These are phyloP conservation scores for Lasioglossum vierecki DNA, from an alignment of 2,888 invertebrate genomes.

Conservation along the genomic window DNA sequence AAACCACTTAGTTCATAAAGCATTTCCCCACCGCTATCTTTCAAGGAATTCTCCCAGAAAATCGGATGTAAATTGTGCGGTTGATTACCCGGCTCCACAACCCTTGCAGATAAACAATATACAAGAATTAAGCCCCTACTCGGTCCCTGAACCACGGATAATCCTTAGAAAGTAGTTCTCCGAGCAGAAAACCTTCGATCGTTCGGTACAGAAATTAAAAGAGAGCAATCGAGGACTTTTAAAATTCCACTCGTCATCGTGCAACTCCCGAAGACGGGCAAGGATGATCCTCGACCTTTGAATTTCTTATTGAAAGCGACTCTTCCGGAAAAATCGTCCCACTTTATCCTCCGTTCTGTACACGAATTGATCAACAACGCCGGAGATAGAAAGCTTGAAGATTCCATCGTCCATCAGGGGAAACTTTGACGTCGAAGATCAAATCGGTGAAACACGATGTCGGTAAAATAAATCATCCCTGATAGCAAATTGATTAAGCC, in stretches of 20 bases:
- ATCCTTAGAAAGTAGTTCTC: not conserved
- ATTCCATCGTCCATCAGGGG: not conserved
- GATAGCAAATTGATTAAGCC: conserved; percentile 36
- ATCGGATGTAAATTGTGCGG: not conserved
- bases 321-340: not conserved
- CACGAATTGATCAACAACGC: not conserved
- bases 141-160: not conserved
- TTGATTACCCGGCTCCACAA: not conserved
- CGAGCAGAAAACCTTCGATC: not conserved
- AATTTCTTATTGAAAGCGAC: not conserved
- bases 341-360: not conserved
- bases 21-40: not conserved
- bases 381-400: not conserved
- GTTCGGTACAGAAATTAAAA: not conserved
- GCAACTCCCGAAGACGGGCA: not conserved
- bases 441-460: not conserved
- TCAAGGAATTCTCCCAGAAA: not conserved
- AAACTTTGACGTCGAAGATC: conserved; percentile 1
- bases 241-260: not conserved
- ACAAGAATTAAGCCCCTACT: not conserved
- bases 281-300: not conserved
- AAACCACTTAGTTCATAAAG: not conserved
- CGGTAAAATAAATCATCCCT: conserved; percentile 36
- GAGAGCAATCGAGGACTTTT: not conserved
- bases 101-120: not conserved